phyloP scores from a whole-genome alignment of 2,888 invertebrate genomes.

The Thera obeliscata region DNA sequence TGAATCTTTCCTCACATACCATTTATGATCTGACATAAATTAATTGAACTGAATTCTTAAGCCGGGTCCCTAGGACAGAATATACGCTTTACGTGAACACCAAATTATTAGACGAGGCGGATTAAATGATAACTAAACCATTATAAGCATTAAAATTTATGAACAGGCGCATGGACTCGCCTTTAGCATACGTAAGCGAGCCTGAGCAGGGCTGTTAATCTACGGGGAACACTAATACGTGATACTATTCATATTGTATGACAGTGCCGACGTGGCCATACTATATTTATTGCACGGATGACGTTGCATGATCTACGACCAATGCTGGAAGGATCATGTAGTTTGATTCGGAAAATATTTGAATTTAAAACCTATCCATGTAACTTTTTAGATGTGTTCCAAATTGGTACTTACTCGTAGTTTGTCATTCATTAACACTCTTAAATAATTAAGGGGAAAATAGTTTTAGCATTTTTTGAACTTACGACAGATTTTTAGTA shows the following conservation, averaged over 20 bases:
- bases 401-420: too few relatives aligned
- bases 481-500: too few relatives aligned
- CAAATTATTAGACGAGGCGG: not conserved
- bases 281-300: slow-evolving; percentile 61
- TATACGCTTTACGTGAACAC: not conserved
- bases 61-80: too few relatives aligned
- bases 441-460: too few relatives aligned
- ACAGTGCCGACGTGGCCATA: slow-evolving; percentile 52
- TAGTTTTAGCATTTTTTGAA: too few relatives aligned
- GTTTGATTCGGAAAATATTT: not conserved
- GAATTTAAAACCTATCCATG: not conserved
- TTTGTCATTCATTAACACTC: too few relatives aligned
- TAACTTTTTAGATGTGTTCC: too few relatives aligned
- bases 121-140: slow-evolving; percentile 37
- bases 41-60: too few relatives aligned
- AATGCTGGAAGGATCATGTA: slow-evolving; percentile 1
- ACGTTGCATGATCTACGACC: slow-evolving; percentile 32
- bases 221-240: slow-evolving; percentile 67
- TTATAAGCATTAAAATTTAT: slow-evolving; percentile 30
- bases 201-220: slow-evolving; percentile 66
- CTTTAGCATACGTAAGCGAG: slow-evolving; percentile 49
- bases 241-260: slow-evolving; percentile 63
- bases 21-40: too few relatives aligned
- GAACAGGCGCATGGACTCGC: slow-evolving; percentile 16
- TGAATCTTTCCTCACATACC: too few relatives aligned